Conservation (phyloP, 2,888 invertebrate genomes). For the Diarsia brunnea region DNA sequence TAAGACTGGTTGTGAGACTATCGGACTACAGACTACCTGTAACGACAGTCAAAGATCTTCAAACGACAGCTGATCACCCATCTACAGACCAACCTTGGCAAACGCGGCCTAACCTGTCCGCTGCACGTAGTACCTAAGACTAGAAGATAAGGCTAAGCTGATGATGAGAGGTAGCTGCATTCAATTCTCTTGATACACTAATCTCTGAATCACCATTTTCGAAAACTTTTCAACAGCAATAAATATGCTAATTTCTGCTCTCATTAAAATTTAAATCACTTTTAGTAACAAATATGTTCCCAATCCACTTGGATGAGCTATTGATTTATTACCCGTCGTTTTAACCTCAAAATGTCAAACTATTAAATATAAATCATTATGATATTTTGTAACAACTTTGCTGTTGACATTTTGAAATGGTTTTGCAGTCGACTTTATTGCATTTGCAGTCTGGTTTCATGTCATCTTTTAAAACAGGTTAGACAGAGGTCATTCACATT, state of each 20-base stretch:
- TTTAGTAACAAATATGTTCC: constrained; percentile 5
- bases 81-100: too few relatives aligned
- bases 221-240: constrained; percentile 3
- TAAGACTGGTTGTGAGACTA: too few relatives aligned
- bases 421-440: neutral
- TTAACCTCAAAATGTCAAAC: constrained; percentile 34
- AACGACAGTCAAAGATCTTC: too few relatives aligned
- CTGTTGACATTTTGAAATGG: constrained; percentile 28
- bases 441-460: neutral
- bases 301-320: constrained; percentile 11
- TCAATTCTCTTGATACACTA: neutral
- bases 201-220: constrained; percentile 6
- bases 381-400: constrained; percentile 16
- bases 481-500: too few relatives aligned
- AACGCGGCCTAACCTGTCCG: too few relatives aligned
- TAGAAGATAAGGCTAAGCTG: neutral
- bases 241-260: neutral
- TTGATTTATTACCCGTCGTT: neutral
- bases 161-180: neutral
- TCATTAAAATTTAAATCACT: constrained; percentile 16
- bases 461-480: neutral
- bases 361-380: constrained; percentile 13
- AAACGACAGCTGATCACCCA: too few relatives aligned
- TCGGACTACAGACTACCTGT: too few relatives aligned
- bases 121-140: neutral